Conservation (phyloP, 2,888 invertebrate species). For the Ischnura elegans region DNA sequence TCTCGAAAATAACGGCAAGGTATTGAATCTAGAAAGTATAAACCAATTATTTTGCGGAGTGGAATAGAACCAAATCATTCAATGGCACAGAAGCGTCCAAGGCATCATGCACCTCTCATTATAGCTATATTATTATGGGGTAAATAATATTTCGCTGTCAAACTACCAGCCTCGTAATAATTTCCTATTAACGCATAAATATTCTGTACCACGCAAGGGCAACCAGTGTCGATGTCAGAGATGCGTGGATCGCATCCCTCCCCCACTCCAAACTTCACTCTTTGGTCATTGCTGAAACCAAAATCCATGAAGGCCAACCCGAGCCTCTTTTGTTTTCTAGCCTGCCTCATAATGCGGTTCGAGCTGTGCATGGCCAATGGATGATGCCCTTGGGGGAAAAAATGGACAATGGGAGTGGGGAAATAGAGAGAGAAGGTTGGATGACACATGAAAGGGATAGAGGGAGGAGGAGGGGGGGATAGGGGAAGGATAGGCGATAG, state of each 20-base stretch:
- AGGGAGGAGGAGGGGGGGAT: background rate
- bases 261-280: background rate
- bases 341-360: background rate
- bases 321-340: background rate
- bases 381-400: background rate
- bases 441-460: background rate
- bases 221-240: background rate
- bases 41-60: too few relatives aligned
- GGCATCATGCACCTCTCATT: too few relatives aligned
- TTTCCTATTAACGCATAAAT: too few relatives aligned
- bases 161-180: too few relatives aligned
- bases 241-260: background rate
- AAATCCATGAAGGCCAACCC: slow-evolving; percentile 13
- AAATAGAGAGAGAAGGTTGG: background rate
- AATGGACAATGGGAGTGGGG: background rate
- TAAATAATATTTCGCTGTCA: too few relatives aligned
- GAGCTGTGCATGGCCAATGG: background rate
- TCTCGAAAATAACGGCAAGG: too few relatives aligned
- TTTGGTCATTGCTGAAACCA: background rate
- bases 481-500: background rate
- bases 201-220: background rate
- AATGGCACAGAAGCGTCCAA: too few relatives aligned
- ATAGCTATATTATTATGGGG: too few relatives aligned
- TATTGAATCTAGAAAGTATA: too few relatives aligned
- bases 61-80: too few relatives aligned